Base-by-base conservation (phyloP, 2,888 invertebrate species). In the Herminia tarsipennalis region DNA sequence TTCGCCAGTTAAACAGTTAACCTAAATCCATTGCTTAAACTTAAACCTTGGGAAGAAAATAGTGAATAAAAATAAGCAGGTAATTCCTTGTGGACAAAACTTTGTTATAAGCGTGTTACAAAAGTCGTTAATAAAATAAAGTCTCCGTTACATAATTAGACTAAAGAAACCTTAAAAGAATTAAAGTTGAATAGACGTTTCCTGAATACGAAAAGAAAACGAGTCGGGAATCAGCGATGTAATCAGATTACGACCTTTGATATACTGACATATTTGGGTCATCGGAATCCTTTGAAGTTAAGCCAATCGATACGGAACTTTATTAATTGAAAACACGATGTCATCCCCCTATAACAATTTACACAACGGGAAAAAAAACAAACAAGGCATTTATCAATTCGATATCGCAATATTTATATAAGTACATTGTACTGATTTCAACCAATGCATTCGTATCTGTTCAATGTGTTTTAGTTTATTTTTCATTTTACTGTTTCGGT, bases 201-300 rank as follows among this genome's bases (percentile, higher is more conserved):
- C 36, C 52, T 53, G 47, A 62, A 60, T 52, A 66, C 43, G 46
- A 56, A 56, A 63, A 56, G 52, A 60, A 66, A 56, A 50, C 47
- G 47, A 40, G 38, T 24, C 33, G 48, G 40, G 57, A 60, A 58
- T 57, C 57, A 57, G 51, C 44, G 59, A 39, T 27, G 49, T 72
- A 70, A 74, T 76, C 72, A 55, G 67, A 67, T 67, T 66, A 66
- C 60, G 59, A 44, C 62, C 72, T 71, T 64, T 60, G 56, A 69
- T 69, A 71, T 53, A 46, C 44, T 51, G 67, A 63, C 65, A 59
- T 69, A 73, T 70, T 69, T 66, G 61, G 75, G 73, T 66, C 72
- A 68, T 54, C 47, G 62, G 68, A 72, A 70, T 66, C 70, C 75
- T 73, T 67, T 75, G 66, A 73, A 75, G 71, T 71, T 57, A 41